Conservation (phyloP, 2,113 vertebrate species). For the Myotis davidii region DNA sequence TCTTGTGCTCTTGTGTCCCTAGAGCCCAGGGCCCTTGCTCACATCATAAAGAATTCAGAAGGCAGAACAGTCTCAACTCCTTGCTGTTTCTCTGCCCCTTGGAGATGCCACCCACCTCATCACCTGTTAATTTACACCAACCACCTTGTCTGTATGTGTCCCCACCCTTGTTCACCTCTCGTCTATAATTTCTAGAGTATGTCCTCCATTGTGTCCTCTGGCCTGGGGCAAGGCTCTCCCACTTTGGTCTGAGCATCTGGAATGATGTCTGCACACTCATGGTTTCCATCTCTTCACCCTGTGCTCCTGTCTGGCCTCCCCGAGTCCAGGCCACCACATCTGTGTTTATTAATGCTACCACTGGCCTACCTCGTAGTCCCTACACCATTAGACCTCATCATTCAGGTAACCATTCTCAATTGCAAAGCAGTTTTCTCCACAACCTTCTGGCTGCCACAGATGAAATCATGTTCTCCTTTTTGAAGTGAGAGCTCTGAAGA, state of each 20-base stretch:
- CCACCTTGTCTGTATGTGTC: background rate
- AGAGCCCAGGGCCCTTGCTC: background rate
- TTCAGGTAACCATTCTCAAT: background rate
- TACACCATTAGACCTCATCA: background rate
- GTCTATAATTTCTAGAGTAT: background rate
- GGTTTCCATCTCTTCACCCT: background rate
- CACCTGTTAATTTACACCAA: background rate
- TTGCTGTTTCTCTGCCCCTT: background rate
- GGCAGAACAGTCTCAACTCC: background rate
- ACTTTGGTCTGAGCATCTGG: background rate
- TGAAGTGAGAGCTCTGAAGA: background rate
- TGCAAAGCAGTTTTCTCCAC: background rate
- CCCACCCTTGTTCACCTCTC: background rate
- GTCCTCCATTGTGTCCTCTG: background rate
- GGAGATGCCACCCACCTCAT: background rate
- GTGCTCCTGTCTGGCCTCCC: background rate
- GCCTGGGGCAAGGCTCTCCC: background rate
- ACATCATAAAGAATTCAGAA: background rate
- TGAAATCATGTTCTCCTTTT: background rate
- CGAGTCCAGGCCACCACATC: background rate
- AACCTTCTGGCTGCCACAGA: background rate
- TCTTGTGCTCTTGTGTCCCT: background rate
- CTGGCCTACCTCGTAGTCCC: background rate
- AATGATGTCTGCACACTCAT: background rate
- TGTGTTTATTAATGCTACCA: background rate